phyloP scores from a whole-genome alignment of 2,113 vertebrate species.

The Spermophilus dauricus region DNA sequence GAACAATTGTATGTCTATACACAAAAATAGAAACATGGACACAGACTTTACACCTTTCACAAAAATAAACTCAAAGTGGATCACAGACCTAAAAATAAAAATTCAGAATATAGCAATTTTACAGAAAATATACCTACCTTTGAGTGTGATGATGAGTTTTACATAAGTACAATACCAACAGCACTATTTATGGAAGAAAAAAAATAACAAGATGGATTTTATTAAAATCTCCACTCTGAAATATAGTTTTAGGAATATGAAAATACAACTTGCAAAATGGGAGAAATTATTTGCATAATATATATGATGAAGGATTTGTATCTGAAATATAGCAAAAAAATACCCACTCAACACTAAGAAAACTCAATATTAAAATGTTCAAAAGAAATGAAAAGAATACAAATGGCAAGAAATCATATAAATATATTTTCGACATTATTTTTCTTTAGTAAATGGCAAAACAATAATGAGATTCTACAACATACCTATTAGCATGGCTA shows the following conservation, averaged over 20 bases:
- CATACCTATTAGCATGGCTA: neutral
- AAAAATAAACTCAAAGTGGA: neutral
- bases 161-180: neutral
- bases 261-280: neutral
- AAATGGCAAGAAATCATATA: neutral
- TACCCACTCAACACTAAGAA: neutral
- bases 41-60: neutral
- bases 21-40: slow-evolving; percentile 29
- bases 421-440: neutral
- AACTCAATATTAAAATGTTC: neutral
- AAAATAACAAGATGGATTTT: neutral
- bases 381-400: neutral
- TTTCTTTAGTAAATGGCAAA: neutral
- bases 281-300: neutral
- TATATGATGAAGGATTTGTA: neutral
- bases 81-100: slow-evolving; percentile 6
- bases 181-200: neutral
- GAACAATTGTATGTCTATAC: neutral
- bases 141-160: neutral
- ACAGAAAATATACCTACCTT: neutral
- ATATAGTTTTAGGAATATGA: neutral
- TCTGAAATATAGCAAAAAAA: neutral
- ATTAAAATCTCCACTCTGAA: neutral
- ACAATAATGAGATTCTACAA: neutral
- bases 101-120: neutral